Evolutionary conservation across 2,888 invertebrate genomes (phyloP), one percentile per base, ranked within the genome.

Genomic region (Athalia rosae): DNA sequence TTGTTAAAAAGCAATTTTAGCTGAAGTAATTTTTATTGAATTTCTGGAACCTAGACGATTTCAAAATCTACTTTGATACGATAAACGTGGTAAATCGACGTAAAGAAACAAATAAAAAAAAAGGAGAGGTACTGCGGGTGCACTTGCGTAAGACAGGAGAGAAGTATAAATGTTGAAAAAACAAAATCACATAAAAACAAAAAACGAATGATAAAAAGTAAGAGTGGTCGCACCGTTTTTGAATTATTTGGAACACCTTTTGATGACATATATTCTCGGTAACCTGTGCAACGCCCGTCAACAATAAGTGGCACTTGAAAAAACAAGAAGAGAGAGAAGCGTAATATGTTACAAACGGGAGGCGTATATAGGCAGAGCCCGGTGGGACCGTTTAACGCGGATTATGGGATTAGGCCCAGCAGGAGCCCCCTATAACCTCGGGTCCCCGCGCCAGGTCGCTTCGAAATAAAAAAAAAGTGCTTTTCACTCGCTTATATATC

Each of bases 341-440:
- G 48, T 50, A 28, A 28, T 28, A 28, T 28, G 28, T 28, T 28
- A 28, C 28, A 28, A 28, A 28, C n/a, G n/a, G n/a, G n/a, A n/a
- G n/a, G n/a, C n/a, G n/a, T n/a, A n/a, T n/a, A n/a, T n/a, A n/a
- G n/a, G n/a, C n/a, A 61, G 61, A 74, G 61, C 50, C 61, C 61
- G 61, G 61, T 74, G 74, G 62, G 74, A 74, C 61, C 74, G 61
- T 74, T 74, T 74, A 74, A 61, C 74, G 43, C 59, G 74, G 74
- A 74, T 74, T 74, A 74, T 47, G n/a, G 74, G 74, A 74, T 74
- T 74, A 61, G 62, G 28, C 61, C 48, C 74, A 48, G 28, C 28
- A 28, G 28, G 28, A 28, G 28, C 28, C 28, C 28, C 28, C n/a
- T n/a, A n/a, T 28, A 28, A 28, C 28, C 28, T 28, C 28, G 28